Conservation (phyloP, 2,888 invertebrate species). For the Empis stercorea region DNA sequence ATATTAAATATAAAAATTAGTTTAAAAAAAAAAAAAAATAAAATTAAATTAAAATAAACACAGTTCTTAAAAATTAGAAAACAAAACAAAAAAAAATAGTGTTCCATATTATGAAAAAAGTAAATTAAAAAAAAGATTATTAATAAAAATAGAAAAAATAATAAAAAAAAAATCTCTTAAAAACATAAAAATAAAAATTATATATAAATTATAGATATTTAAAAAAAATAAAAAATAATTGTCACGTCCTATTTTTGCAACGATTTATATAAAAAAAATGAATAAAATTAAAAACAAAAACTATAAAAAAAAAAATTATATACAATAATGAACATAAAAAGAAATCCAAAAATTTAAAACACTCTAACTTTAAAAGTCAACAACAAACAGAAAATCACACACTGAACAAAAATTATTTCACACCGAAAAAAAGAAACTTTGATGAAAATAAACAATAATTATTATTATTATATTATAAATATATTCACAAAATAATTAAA, state of each 20-base stretch:
- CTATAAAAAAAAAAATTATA: conserved; percentile 9
- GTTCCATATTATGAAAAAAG: conserved; percentile 1
- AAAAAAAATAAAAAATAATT: conserved; percentile 3
- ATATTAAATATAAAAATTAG: conserved; percentile 5
- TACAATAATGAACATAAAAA: conserved; percentile 5
- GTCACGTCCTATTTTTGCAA: conserved; percentile 38
- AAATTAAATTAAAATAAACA: too few relatives aligned
- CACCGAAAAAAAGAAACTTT: too few relatives aligned
- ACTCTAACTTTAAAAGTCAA: neutral
- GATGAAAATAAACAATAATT: too few relatives aligned
- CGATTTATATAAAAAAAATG: conserved; percentile 21
- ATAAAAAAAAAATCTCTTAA: neutral
- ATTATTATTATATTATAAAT: too few relatives aligned
- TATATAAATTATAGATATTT: neutral
- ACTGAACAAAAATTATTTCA: too few relatives aligned
- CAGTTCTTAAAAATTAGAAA: neutral
- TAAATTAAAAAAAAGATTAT: too few relatives aligned
- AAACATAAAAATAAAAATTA: neutral
- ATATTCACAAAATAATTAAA: too few relatives aligned
- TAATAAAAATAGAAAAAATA: neutral
- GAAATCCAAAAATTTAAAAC: too few relatives aligned
- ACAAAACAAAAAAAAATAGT: neutral
- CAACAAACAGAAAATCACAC: neutral
- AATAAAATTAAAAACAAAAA: conserved; percentile 7
- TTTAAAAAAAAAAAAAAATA: conserved; percentile 11